Evolutionary conservation across 1,140 invertebrate genomes (phyloP).

Genomic region (Globodera ellingtonae): DNA sequence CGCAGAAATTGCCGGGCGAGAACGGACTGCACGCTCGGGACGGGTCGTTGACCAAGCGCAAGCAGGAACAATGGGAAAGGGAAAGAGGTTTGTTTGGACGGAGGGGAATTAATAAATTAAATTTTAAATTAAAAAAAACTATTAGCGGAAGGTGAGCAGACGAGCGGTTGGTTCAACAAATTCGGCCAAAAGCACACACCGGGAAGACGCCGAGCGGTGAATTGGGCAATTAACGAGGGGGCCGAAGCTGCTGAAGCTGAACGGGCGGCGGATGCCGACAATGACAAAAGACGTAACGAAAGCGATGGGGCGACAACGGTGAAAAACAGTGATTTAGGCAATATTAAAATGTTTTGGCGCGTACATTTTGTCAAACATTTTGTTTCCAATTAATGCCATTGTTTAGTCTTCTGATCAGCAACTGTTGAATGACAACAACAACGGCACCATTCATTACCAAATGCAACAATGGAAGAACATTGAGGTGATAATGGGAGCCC

Average conservation of each 20-base stretch:
- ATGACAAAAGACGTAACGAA: not conserved
- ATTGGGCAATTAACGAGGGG: too few relatives aligned
- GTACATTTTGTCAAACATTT: too few relatives aligned
- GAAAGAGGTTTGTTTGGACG: slow-evolving; percentile 33
- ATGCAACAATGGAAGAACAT: too few relatives aligned
- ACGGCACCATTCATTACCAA: too few relatives aligned
- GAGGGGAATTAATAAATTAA: too few relatives aligned
- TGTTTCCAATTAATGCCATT: too few relatives aligned
- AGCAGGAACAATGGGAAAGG: slow-evolving; percentile 40
- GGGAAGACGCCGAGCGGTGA: not conserved
- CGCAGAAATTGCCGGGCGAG: slow-evolving; percentile 30
- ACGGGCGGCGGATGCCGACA: not conserved
- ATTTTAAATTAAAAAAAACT: too few relatives aligned
- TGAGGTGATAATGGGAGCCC: too few relatives aligned
- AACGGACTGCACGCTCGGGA: slow-evolving; percentile 35
- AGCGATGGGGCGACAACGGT: not conserved
- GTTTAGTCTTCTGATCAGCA: too few relatives aligned
- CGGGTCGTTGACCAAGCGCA: slow-evolving; percentile 37
- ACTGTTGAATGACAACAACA: too few relatives aligned
- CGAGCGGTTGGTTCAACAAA: not conserved
- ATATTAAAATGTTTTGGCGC: too few relatives aligned
- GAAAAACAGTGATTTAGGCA: not conserved
- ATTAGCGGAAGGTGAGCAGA: not conserved
- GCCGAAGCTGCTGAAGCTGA: not conserved
- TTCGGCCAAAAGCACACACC: slow-evolving; percentile 9